Evolutionary conservation across 2,888 invertebrate species (phyloP), one percentile per base, ranked within the genome.

Genomic region (Teleiodes luculella): DNA sequence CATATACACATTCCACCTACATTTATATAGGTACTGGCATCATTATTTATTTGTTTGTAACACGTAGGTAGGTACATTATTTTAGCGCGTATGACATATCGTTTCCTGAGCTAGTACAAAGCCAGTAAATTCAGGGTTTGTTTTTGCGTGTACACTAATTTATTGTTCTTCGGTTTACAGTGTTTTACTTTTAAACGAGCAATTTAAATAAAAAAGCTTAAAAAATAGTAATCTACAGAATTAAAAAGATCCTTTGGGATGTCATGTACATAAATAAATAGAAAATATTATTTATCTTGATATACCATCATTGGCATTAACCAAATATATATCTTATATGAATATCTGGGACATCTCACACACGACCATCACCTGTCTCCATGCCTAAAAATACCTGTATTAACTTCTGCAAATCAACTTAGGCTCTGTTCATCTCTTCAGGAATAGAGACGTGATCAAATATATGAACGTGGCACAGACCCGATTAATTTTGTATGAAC

Each of bases 41-140:
- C 24, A 24, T 41, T 41, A 41, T 41, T 41, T 41, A 41, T 41
- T 41, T 41, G 39, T 41, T 41, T 41, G 39, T 41, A 41, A 41
- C 39, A 41, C 45, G 45, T n/a, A n/a, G n/a, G n/a, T n/a, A n/a
- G n/a, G n/a, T 68, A 67, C 65, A 68, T 71, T 70, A 72, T 68
- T 69, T 68, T 64, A 57, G 56, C 63, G 63, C 37, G 52, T 51
- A 49, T 70, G 70, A 71, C 62, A 61, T 59, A 73, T 69, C 60
- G 65, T 63, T 68, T 68, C 65, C 67, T 68, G 66, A 61, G 35
- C 48, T 35, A 24, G 33, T 47, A 30, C 28, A 47, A 47, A 30
- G 46, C 30, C 16, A 47, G 14, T 35, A 18, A 36, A 48, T 48
- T 36, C 33, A 33, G 20, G 18, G 48, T 48, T 48, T 48, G 48